Evolutionary conservation across 2,888 invertebrate genomes (phyloP).

Genomic region (Bombylius discolor): DNA sequence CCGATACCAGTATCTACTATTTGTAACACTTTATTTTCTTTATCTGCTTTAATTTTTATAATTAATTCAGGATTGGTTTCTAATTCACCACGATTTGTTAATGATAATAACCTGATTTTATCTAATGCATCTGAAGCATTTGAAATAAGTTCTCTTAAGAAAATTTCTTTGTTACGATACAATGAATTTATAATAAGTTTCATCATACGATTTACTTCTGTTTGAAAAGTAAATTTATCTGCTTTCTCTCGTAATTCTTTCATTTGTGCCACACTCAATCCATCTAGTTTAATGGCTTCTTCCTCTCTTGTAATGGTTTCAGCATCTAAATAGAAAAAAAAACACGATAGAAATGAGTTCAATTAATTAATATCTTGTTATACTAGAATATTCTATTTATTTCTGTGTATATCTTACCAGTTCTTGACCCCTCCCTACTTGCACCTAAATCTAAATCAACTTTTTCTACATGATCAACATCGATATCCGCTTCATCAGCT

Average conservation of each 20-base stretch:
- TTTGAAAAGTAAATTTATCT: slow-evolving; percentile 84
- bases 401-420: slow-evolving; percentile 45
- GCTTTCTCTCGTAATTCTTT: slow-evolving; percentile 82
- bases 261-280: slow-evolving; percentile 84
- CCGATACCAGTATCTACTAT: slow-evolving; percentile 96
- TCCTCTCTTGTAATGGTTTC: slow-evolving; percentile 84
- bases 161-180: slow-evolving; percentile 98
- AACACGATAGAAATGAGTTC: not conserved
- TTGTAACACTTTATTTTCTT: slow-evolving; percentile 79
- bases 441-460: slow-evolving; percentile 71
- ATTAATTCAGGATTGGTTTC: slow-evolving; percentile 67
- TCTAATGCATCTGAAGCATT: slow-evolving; percentile 98
- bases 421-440: slow-evolving; percentile 76
- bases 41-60: slow-evolving; percentile 87
- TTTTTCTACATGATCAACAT: slow-evolving; percentile 38
- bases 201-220: slow-evolving; percentile 99
- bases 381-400: too few species aligned
- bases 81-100: slow-evolving; percentile 74
- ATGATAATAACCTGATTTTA: slow-evolving; percentile 86
- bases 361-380: not conserved
- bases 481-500: slow-evolving; percentile 27
- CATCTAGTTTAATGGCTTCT: slow-evolving; percentile 92
- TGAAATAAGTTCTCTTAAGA: slow-evolving; percentile 93
- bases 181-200: slow-evolving; percentile 99
- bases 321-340: slow-evolving; percentile 48